Evolutionary conservation across 30 jellyfish, hydroid and myxozoan species (phyloP), one percentile per base, ranked within the genome.

Genomic region (Sanderia malayensis): DNA sequence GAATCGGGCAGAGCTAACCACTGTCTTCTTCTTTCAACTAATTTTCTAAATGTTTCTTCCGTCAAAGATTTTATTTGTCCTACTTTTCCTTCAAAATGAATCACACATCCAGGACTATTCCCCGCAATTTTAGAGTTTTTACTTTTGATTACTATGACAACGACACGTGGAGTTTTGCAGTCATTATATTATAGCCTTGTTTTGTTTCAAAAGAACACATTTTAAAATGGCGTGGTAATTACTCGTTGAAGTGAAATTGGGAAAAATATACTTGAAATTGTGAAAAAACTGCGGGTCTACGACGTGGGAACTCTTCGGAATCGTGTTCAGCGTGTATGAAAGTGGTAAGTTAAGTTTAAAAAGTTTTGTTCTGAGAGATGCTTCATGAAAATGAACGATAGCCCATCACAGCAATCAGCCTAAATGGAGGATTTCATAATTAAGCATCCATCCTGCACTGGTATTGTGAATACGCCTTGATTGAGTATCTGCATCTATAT

Each of bases 301-400:
- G 70, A 71, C 44, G 72, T 30, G 82, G 82, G 82, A 70, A 70
- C 82, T 70, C 31, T 22, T 46, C 70, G 46, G 82, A 70, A 3
- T 70, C 71, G 82, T 44, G 57, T 70, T 70, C 70, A 70, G 82
- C 70, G 34, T 70, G 46, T 52, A 4, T 18, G 82, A 70, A 70
- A 70, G 34, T 70, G 82, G 82, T 70, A 70, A 45, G 70, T 70
- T 19, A 65, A 2, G 61, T 1, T 7, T 1, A 65, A 34, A 65
- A 65, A 65, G 31, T 65, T 65, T 62, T 30, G 70, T 70, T 70
- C 82, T 70, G 46, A 44, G 71, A 29, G 52, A 70, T 70, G 70
- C 82, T 45, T 52, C 4, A 70, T 70, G 82, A 70, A n/a, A n/a
- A n/a, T n/a, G n/a, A n/a, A n/a, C n/a, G n/a, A n/a, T n/a, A n/a